phyloP scores from a whole-genome alignment of 1,140 invertebrate genomes.

The Triops cancriformis region DNA sequence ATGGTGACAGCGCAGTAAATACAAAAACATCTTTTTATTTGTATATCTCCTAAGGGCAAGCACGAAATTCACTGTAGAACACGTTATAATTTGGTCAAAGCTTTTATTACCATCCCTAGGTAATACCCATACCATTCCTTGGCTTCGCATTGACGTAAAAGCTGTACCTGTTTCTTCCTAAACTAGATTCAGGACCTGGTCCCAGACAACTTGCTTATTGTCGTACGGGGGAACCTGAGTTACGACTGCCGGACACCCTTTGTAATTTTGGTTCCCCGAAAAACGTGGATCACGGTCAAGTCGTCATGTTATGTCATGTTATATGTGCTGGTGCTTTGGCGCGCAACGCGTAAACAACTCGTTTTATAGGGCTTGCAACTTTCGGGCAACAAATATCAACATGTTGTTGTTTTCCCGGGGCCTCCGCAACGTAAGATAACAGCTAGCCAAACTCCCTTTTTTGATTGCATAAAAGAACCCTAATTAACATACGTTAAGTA shows the following conservation, averaged over 20 bases:
- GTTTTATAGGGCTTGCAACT: not conserved
- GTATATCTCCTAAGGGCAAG: not conserved
- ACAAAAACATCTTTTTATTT: not conserved
- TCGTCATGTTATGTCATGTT: not conserved
- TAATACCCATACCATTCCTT: too few relatives aligned
- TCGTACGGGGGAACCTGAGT: too few relatives aligned
- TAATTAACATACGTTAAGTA: not conserved
- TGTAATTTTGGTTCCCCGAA: too few relatives aligned
- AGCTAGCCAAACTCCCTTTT: not conserved
- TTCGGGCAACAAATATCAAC: not conserved
- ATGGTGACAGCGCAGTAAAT: constrained; percentile 5
- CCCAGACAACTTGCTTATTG: too few relatives aligned
- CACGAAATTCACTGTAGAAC: too few relatives aligned
- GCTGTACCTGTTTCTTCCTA: too few relatives aligned
- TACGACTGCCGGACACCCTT: too few relatives aligned
- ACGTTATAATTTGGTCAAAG: too few relatives aligned
- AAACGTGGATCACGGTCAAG: not conserved
- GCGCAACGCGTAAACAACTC: not conserved
- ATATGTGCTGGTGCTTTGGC: not conserved
- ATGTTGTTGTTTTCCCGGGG: not conserved
- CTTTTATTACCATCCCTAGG: too few relatives aligned
- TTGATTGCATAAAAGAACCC: not conserved
- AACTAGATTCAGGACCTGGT: too few relatives aligned
- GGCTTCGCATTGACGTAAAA: too few relatives aligned
- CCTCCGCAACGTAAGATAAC: too few relatives aligned